These are phyloP conservation scores for Diaphora mendica DNA, from an alignment of 2,888 invertebrate genomes.

Conservation along the genomic window DNA sequence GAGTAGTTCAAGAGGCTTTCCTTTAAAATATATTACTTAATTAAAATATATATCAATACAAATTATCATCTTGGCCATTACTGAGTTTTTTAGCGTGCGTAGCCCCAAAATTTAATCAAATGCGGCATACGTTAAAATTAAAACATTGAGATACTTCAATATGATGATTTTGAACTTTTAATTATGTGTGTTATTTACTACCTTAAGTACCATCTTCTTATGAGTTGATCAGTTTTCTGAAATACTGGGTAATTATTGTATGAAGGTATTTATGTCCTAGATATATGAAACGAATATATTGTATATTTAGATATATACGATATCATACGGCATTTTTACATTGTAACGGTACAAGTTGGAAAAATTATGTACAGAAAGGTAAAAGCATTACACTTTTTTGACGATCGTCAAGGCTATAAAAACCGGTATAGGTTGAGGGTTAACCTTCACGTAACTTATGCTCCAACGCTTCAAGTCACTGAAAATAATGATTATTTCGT, in stretches of 20 bases:
- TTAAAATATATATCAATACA: neutral
- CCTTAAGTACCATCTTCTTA: no score
- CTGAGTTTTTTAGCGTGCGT: neutral
- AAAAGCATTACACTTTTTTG: neutral
- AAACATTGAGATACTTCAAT: neutral
- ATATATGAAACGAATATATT: no score
- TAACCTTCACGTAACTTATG: neutral
- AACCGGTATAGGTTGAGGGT: neutral
- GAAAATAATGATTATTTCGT: conserved; percentile 11
- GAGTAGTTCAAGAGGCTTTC: no score
- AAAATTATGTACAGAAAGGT: neutral
- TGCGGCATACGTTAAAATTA: neutral
- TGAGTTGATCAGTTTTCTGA: no score
- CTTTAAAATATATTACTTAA: no score
- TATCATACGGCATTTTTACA: neutral
- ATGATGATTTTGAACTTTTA: neutral
- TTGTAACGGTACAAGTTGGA: neutral
- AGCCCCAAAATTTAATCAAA: neutral
- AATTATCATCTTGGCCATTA: neutral
- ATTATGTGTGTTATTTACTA: no score
- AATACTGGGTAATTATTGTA: no score
- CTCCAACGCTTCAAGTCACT: neutral
- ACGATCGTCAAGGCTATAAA: neutral
- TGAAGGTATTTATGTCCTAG: no score
- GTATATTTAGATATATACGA: no score